phyloP scores from a whole-genome alignment of 1,140 invertebrate genomes.

The Dysdera silvatica region DNA sequence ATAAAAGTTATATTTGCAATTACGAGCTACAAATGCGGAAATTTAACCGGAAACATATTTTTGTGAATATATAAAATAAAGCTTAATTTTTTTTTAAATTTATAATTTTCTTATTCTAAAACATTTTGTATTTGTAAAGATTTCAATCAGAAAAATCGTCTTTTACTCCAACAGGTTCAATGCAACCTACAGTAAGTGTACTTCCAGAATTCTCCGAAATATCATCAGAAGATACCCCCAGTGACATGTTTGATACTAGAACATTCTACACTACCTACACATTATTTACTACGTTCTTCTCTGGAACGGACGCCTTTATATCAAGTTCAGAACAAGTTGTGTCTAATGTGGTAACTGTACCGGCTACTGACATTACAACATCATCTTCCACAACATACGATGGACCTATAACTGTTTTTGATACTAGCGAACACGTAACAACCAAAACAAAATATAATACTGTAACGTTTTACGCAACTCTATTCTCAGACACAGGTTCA shows the following conservation, averaged over 20 bases:
- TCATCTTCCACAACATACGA: background rate
- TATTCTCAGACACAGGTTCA: constrained; percentile 36
- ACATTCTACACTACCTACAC: constrained; percentile 48
- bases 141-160: too few species aligned
- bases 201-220: too few species aligned
- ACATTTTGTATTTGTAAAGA: too few species aligned
- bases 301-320: constrained; percentile 66
- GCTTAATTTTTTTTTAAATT: too few species aligned
- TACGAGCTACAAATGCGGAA: too few species aligned
- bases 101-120: too few species aligned
- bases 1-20: too few species aligned
- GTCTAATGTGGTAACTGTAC: constrained; percentile 32
- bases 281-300: constrained; percentile 80
- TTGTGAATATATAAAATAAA: too few species aligned
- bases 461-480: constrained; percentile 36
- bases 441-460: constrained; percentile 35
- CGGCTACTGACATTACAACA: constrained; percentile 1
- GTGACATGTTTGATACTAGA: constrained; percentile 28
- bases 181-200: too few species aligned
- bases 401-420: constrained; percentile 30
- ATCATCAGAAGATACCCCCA: too few species aligned
- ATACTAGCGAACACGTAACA: constrained; percentile 28
- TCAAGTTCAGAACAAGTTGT: constrained; percentile 72
- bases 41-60: too few species aligned
- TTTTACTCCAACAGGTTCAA: too few species aligned